Conservation (phyloP, 1,140 invertebrate species). For the Bombus pyrosoma region DNA sequence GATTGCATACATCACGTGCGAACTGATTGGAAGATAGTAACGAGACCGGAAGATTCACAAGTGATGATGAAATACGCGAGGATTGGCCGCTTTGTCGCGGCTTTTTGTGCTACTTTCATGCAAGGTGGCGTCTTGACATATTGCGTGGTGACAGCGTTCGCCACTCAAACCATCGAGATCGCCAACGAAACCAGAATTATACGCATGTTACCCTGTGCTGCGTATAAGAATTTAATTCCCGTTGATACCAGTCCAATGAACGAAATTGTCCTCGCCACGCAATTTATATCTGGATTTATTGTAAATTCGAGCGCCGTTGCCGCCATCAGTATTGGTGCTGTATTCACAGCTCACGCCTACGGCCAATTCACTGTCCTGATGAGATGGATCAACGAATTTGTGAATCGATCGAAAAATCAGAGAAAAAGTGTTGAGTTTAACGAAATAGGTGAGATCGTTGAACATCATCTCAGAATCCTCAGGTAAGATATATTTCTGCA, state of each 20-base stretch:
- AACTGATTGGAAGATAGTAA: slow-evolving; percentile 44
- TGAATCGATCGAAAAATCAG: not conserved
- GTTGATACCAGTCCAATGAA: slow-evolving; percentile 26
- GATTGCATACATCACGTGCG: slow-evolving; percentile 48
- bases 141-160: slow-evolving; percentile 2
- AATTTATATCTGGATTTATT: slow-evolving; percentile 46
- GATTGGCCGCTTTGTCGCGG: slow-evolving; percentile 42
- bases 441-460: slow-evolving; percentile 48
- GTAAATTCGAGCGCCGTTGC: slow-evolving; percentile 33
- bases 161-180: not conserved
- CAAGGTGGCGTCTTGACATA: slow-evolving; percentile 53
- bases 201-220: slow-evolving; percentile 36
- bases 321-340: slow-evolving; percentile 38
- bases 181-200: slow-evolving; percentile 18
- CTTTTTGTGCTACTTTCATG: slow-evolving; percentile 54
- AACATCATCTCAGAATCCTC: slow-evolving; percentile 51
- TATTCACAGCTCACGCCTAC: slow-evolving; percentile 53
- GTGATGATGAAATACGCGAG: slow-evolving; percentile 54
- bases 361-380: slow-evolving; percentile 54
- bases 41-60: slow-evolving; percentile 10
- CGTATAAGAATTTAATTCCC: slow-evolving; percentile 36
- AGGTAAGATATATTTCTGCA: slow-evolving; percentile 4
- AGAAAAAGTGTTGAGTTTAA: not conserved
- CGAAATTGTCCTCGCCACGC: slow-evolving; percentile 43
- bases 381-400: slow-evolving; percentile 26